Evolutionary conservation across 2,888 invertebrate genomes (phyloP), one percentile per base, ranked within the genome.

Genomic region (Meandrusa payeni): DNA sequence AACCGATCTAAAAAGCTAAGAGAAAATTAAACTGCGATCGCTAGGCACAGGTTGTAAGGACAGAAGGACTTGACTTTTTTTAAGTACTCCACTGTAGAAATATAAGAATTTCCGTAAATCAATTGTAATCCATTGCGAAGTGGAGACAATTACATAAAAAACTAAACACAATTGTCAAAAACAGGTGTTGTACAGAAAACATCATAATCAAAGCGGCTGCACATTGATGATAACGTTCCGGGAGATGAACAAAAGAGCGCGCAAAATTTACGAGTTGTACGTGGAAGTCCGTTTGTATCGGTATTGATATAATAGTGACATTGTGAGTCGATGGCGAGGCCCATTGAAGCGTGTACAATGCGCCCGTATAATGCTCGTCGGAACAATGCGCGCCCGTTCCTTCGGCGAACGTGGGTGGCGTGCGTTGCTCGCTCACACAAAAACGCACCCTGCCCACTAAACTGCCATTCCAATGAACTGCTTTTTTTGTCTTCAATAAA

Each of bases 281-380:
- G 59, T 66, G 69, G 76, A 83, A 85, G 57, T 68, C 55, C 59
- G 61, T 59, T 67, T 70, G 66, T 59, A 60, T 72, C 66, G 69
- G 70, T 78, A 83, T 80, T 81, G 79, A 76, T 78, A 80, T 77
- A 80, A 81, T 76, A 76, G 76, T 85, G 81, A 79, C 78, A 82
- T 86, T 85, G 85, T 85, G 69, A 75, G 61, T 55, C 73, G 70
- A 80, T 77, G 75, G 76, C 67, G 73, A 79, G 76, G 67, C 61
- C 77, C 76, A 86, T 86, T 86, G 83, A 82, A 76, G 76, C 75
- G 71, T 69, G 68, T 67, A 86, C 86, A 87, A 86, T 86, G 76
- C 72, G 76, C 86, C 86, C 86, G 83, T 73, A 87, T 86, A 80
- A 76, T 79, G 68, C 48, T 46, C 54, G 72, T 67, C 55, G 63